phyloP scores from a whole-genome alignment of 30 jellyfish, hydroid and myxozoan genomes.

The Cassiopea xamachana region DNA sequence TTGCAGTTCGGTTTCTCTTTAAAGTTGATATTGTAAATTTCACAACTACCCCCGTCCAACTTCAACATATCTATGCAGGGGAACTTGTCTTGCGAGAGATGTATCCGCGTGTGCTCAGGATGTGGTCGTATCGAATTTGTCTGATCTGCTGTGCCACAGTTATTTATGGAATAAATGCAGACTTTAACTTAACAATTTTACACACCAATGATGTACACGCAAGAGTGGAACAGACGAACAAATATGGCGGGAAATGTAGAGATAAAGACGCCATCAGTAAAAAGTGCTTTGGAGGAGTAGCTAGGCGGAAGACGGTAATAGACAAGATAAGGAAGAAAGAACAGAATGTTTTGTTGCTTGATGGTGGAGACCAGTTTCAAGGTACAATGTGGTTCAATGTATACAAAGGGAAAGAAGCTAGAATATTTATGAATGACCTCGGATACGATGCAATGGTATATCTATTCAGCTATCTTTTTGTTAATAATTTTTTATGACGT shows the following conservation, averaged over 20 bases:
- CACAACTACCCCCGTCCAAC: no score
- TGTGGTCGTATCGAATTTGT: background rate
- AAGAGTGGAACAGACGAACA: constrained; percentile 81
- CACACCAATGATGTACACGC: constrained; percentile 99
- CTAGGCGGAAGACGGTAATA: constrained; percentile 87
- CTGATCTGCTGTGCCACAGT: background rate
- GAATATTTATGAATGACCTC: constrained; percentile 79
- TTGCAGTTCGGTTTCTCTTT: no score
- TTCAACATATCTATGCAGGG: no score
- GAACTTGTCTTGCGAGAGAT: no score
- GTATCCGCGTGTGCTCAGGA: no score
- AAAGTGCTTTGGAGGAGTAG: constrained; percentile 97
- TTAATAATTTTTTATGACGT: no score
- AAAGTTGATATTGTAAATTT: no score
- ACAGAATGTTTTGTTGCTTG: constrained; percentile 72
- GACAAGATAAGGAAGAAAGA: constrained; percentile 59
- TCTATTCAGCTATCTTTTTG: no score
- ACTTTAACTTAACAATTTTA: constrained; percentile 72
- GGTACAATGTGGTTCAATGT: constrained; percentile 98
- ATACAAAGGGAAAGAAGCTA: constrained; percentile 90
- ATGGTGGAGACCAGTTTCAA: constrained; percentile 98
- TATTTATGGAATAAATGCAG: constrained; percentile 9
- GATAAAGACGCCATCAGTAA: constrained; percentile 46
- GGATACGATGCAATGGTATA: constrained; percentile 95
- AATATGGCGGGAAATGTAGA: constrained; percentile 85